Conservation (phyloP, 2,888 invertebrate genomes). For the Sceliomorpha sp. region DNA sequence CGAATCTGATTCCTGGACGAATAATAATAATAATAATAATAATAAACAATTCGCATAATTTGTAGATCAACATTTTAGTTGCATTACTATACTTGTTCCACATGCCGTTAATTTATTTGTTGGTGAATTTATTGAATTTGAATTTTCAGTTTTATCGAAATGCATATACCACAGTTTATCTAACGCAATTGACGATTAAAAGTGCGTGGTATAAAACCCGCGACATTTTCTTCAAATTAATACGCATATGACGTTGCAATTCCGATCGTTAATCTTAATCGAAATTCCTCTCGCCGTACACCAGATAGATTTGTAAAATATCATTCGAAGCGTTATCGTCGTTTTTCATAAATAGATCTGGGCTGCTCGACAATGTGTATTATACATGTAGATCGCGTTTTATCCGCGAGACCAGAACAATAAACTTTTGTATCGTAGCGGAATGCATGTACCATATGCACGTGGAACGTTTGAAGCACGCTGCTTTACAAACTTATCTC, state of each 20-base stretch:
- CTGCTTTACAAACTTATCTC: constrained; percentile 50
- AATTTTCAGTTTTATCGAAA: too few species aligned
- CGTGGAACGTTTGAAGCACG: constrained; percentile 49
- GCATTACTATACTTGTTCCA: too few species aligned
- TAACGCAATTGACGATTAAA: too few species aligned
- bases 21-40: too few species aligned
- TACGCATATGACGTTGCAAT: neutral
- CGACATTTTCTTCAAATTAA: too few species aligned
- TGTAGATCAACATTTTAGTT: too few species aligned
- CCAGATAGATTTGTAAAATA: constrained; percentile 17
- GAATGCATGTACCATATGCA: constrained; percentile 47
- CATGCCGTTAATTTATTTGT: too few species aligned
- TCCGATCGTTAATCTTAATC: constrained; percentile 19
- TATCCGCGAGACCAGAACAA: constrained; percentile 42
- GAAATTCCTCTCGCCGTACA: constrained; percentile 20
- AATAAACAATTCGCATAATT: too few species aligned
- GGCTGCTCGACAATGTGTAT: constrained; percentile 22
- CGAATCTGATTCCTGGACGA: too few species aligned
- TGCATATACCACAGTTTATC: too few species aligned
- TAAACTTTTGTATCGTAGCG: constrained; percentile 46
- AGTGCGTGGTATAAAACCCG: neutral
- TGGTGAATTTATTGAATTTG: too few species aligned
- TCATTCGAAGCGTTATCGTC: constrained; percentile 19
- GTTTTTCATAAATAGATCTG: constrained; percentile 39
- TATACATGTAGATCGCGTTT: constrained; percentile 25